Evolutionary conservation across 1,140 invertebrate genomes (phyloP).

Genomic region (Ladona fulva): DNA sequence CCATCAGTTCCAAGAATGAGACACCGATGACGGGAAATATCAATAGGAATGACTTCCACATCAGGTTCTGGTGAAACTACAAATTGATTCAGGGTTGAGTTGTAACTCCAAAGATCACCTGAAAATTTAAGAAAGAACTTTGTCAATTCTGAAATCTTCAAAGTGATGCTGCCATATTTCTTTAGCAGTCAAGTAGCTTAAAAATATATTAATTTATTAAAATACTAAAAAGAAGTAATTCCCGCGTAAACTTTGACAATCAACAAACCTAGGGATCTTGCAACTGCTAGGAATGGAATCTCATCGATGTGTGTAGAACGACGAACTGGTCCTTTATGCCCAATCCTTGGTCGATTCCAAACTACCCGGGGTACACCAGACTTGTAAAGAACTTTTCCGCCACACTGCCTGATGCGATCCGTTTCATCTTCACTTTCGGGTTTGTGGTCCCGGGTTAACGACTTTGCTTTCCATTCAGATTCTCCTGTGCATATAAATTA

Average conservation of each 20-base stretch:
- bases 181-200: too few relatives aligned
- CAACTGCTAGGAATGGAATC: slow-evolving; percentile 94
- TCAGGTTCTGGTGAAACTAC: slow-evolving; percentile 97
- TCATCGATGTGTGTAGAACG: slow-evolving; percentile 82
- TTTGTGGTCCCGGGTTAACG: slow-evolving; percentile 87
- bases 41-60: slow-evolving; percentile 75
- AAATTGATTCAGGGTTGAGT: slow-evolving; percentile 78
- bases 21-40: slow-evolving; percentile 70
- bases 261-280: slow-evolving; percentile 70
- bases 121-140: slow-evolving; percentile 20
- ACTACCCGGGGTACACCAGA: slow-evolving; percentile 91
- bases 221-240: background rate
- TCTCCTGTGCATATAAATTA: slow-evolving; percentile 32
- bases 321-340: slow-evolving; percentile 69
- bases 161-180: too few relatives aligned
- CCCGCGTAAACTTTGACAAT: background rate
- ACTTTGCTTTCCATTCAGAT: slow-evolving; percentile 64
- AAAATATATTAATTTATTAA: background rate
- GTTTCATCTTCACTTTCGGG: slow-evolving; percentile 84
- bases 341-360: slow-evolving; percentile 84
- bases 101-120: slow-evolving; percentile 96
- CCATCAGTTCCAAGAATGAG: slow-evolving; percentile 94
- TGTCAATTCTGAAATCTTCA: background rate
- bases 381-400: slow-evolving; percentile 82
- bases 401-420: slow-evolving; percentile 73